Evolutionary conservation across 2,113 vertebrate species (phyloP), one percentile per base, ranked within the genome.

Genomic region (Protomyctophum bolini): DNA sequence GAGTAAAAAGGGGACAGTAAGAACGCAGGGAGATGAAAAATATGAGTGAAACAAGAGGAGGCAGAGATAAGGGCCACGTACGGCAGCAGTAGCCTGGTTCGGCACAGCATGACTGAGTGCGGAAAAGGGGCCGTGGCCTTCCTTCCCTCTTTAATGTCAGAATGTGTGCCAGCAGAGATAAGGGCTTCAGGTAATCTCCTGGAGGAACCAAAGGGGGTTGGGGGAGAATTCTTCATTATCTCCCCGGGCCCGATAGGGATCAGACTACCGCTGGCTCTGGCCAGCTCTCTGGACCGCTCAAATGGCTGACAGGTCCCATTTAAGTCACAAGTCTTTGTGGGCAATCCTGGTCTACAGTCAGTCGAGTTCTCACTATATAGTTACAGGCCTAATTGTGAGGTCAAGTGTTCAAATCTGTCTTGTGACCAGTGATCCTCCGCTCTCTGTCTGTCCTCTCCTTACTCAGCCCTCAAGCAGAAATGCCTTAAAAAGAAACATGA

Each of bases 221-320:
- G 33, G 33, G 33, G 33, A 41, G 33, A 41, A 41, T 67, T 87
- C 33, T 58, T 88, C 87, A 91, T 91, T 87, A 88, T 41, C 80
- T 82, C 86, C 63, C 60, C 64, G 70, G 80, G 77, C 71, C 76
- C 58, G 87, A 89, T 89, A 87, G 14, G 77, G 77, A 90, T 86
- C 82, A 73, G 56, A 82, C 78, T 71, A 69, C 68, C 41, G 64
- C 75, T 58, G 62, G 74, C 76, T 81, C 72, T 84, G 79, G 74
- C 66, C 6, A 70, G 69, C 83, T 85, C 78, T 70, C 75, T 58
- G 49, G 76, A 76, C 70, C 84, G 74, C 82, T 76, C 55, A 51
- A 83, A 74, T 80, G 62, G 80, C 83, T 88, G 79, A 74, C 77
- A 86, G 87, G 88, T 84, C 80, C 77, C 62, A 82, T 82, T 86